phyloP scores from a whole-genome alignment of 2,113 vertebrate species.

The Vireo altiloquus region DNA sequence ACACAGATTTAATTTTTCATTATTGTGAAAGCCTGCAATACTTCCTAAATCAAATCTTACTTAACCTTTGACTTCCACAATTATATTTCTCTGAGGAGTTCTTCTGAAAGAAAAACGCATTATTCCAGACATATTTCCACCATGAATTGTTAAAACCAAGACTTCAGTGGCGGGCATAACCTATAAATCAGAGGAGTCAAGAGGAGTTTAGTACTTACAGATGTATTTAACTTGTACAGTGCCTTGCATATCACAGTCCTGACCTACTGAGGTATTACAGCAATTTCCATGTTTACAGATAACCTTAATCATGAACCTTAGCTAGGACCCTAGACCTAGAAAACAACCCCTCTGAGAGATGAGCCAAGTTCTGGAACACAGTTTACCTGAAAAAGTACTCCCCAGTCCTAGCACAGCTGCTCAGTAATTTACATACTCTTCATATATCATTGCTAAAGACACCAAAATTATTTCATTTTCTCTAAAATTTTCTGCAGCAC shows the following conservation, averaged over 20 bases:
- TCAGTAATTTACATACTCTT: neutral
- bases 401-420: neutral
- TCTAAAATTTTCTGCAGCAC: neutral
- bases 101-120: neutral
- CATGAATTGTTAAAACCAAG: neutral
- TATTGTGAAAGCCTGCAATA: neutral
- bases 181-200: neutral
- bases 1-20: neutral
- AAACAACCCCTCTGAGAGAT: neutral
- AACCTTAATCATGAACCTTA: neutral
- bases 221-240: neutral
- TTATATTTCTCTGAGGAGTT: neutral
- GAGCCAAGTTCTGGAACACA: neutral
- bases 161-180: rapidly evolving
- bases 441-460: neutral
- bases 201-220: neutral
- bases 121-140: neutral
- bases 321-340: neutral
- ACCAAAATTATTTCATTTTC: neutral
- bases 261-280: neutral
- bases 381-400: neutral
- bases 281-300: neutral
- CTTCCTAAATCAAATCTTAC: neutral
- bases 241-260: neutral
- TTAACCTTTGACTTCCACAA: neutral